A percentile compares a stretch with the other conserved stretches of the same genome.
These are phyloP conservation scores for Idaea biselata DNA, from an alignment of 2,888 invertebrate genomes.

Conservation along the genomic window DNA sequence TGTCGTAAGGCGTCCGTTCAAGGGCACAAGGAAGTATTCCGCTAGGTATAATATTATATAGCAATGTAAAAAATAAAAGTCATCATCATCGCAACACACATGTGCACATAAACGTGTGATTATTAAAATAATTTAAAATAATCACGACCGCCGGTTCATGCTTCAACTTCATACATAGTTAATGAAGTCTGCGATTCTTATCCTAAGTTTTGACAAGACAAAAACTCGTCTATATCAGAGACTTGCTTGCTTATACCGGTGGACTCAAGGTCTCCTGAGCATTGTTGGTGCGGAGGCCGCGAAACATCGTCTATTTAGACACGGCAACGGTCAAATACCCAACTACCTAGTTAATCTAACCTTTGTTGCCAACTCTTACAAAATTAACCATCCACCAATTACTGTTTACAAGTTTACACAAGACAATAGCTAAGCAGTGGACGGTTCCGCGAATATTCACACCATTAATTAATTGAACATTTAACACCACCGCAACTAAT, in stretches of 20 bases:
- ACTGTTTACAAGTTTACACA: slow-evolving; percentile 6
- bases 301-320: slow-evolving; percentile 31
- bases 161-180: slow-evolving; percentile 53
- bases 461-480: neutral
- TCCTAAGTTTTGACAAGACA: slow-evolving; percentile 50
- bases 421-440: slow-evolving; percentile 1
- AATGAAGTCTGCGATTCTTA: slow-evolving; percentile 57
- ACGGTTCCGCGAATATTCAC: neutral
- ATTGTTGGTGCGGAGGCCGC: slow-evolving; percentile 33
- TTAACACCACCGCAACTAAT: neutral
- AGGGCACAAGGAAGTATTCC: slow-evolving; percentile 63
- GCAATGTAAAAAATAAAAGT: slow-evolving; percentile 47
- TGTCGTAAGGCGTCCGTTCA: slow-evolving; percentile 42
- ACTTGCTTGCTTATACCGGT: slow-evolving; percentile 41
- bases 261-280: slow-evolving; percentile 36
- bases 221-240: slow-evolving; percentile 58
- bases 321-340: slow-evolving; percentile 27
- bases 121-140: slow-evolving; percentile 53
- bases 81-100: slow-evolving; percentile 27
- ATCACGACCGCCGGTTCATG: slow-evolving; percentile 39
- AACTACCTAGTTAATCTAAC: slow-evolving; percentile 13
- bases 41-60: slow-evolving; percentile 36
- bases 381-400: slow-evolving; percentile 5
- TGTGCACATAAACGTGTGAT: slow-evolving; percentile 21
- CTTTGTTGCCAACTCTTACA: slow-evolving; percentile 21